phyloP scores from a whole-genome alignment of 2,888 invertebrate species.

The Gibbula magus region DNA sequence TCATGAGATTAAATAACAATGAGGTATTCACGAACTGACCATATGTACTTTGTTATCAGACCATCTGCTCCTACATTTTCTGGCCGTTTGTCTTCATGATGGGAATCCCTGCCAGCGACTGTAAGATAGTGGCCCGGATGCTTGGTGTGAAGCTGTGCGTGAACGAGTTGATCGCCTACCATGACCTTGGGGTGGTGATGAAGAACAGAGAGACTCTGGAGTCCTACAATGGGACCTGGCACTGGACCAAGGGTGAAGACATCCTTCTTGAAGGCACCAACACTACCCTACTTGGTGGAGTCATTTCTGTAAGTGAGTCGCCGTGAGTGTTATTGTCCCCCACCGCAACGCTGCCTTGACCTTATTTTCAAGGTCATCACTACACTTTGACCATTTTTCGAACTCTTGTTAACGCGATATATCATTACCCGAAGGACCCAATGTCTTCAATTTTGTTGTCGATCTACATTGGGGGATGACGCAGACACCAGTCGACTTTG shows the following conservation, averaged over 20 bases:
- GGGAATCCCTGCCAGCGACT: slow-evolving; percentile 82
- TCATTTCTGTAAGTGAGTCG: slow-evolving; percentile 47
- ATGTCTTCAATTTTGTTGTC: too few relatives aligned
- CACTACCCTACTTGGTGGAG: slow-evolving; percentile 43
- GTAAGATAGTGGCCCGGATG: slow-evolving; percentile 85
- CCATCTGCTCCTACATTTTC: slow-evolving; percentile 80
- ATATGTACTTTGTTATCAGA: slow-evolving; percentile 35
- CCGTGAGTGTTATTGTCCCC: neutral
- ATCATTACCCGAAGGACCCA: too few relatives aligned
- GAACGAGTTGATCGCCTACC: slow-evolving; percentile 94
- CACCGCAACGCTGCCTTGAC: too few relatives aligned
- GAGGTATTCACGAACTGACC: too few relatives aligned
- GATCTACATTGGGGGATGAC: too few relatives aligned
- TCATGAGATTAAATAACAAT: too few relatives aligned
- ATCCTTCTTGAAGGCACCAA: slow-evolving; percentile 32
- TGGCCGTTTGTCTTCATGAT: slow-evolving; percentile 91
- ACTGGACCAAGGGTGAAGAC: slow-evolving; percentile 35
- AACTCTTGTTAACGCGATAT: too few relatives aligned
- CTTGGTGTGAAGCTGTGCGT: slow-evolving; percentile 92
- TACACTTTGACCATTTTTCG: too few relatives aligned
- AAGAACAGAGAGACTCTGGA: slow-evolving; percentile 43
- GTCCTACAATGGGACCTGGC: slow-evolving; percentile 35
- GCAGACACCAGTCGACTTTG: too few relatives aligned
- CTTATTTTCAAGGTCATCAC: too few relatives aligned
- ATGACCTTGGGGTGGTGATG: slow-evolving; percentile 78